Conservation (phyloP, 2,113 vertebrate genomes). For the Ictalurus punctatus region DNA sequence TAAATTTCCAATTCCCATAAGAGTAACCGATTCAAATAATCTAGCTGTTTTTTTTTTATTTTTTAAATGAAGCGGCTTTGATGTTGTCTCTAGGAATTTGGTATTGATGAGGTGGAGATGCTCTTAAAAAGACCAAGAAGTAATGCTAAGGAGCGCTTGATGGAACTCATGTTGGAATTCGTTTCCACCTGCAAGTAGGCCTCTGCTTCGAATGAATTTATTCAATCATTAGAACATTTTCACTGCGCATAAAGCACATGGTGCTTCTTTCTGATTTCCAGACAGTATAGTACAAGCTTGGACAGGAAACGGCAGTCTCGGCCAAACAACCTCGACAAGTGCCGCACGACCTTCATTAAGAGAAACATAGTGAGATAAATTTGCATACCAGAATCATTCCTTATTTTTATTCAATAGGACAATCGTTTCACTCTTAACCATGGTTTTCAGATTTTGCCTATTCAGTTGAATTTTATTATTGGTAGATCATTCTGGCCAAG, state of each 20-base stretch:
- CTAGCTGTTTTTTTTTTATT: background rate
- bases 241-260: background rate
- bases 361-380: conserved; percentile 76
- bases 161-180: conserved; percentile 82
- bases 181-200: conserved; percentile 87
- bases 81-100: conserved; percentile 74
- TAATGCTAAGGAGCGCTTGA: conserved; percentile 74
- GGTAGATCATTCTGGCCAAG: conserved; percentile 75
- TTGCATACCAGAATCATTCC: conserved; percentile 18
- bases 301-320: conserved; percentile 77
- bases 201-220: background rate
- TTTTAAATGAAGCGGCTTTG: background rate
- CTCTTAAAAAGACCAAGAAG: conserved; percentile 76
- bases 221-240: background rate
- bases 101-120: conserved; percentile 81
- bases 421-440: background rate
- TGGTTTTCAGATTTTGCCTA: background rate
- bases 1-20: background rate
- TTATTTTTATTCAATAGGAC: background rate
- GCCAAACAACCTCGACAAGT: conserved; percentile 84
- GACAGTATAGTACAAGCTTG: conserved; percentile 77
- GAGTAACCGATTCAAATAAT: background rate
- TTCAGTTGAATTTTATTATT: background rate
- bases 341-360: conserved; percentile 76
- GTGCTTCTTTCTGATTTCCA: conserved; percentile 54